Conservation (phyloP, 2,113 vertebrate species). For the Condylura cristata region DNA sequence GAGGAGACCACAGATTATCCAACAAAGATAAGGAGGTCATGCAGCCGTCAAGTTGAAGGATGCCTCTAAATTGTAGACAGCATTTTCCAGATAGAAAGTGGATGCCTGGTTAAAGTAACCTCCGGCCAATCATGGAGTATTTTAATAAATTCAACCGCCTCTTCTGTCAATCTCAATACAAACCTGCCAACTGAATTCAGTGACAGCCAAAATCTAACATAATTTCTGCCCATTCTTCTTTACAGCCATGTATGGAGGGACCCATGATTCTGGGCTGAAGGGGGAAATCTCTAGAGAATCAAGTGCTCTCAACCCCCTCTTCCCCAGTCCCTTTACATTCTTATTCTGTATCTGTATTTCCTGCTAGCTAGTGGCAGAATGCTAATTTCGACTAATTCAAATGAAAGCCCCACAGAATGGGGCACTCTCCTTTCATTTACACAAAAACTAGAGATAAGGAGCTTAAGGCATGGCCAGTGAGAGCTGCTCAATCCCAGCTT, state of each 20-base stretch:
- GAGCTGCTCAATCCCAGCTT: neutral
- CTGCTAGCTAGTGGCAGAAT: constrained; percentile 34
- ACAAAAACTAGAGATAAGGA: constrained; percentile 42
- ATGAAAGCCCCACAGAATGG: constrained; percentile 43
- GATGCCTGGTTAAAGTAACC: neutral
- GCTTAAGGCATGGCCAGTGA: neutral
- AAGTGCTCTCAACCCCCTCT: constrained; percentile 17
- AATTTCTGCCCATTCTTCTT: neutral
- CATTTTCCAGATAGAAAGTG: no score
- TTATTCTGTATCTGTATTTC: constrained; percentile 11
- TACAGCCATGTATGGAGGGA: neutral
- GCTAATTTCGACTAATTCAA: constrained; percentile 69
- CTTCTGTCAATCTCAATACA: neutral
- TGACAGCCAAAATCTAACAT: neutral
- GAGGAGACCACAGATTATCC: neutral
- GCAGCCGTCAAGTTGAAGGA: neutral
- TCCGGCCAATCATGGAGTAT: neutral
- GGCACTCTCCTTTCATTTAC: constrained; percentile 56
- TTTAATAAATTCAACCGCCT: constrained; percentile 25
- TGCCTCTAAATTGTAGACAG: neutral
- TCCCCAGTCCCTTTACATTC: neutral
- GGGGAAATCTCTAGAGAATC: neutral
- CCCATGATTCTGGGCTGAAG: neutral
- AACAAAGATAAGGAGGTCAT: neutral
- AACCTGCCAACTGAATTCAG: neutral